Evolutionary conservation across 2,113 vertebrate species (phyloP).

Genomic region (Scortum barcoo): DNA sequence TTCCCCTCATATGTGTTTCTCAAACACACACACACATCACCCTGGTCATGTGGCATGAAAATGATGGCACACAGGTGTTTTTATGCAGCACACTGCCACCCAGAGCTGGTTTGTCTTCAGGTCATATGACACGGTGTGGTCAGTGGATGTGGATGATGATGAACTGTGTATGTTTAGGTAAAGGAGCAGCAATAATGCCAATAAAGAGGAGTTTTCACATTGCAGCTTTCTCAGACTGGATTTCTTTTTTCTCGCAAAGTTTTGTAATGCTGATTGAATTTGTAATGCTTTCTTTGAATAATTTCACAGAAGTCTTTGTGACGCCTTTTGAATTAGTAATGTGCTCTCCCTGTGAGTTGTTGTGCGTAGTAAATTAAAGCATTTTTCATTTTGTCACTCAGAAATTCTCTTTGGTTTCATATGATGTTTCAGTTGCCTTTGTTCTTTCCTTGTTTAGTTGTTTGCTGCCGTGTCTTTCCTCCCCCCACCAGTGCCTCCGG

Average conservation of each 20-base stretch:
- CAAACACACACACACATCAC: neutral
- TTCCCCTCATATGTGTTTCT: neutral
- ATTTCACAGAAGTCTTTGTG: conserved; percentile 40
- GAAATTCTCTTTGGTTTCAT: conserved; percentile 47
- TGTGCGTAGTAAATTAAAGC: conserved; percentile 32
- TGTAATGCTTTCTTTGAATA: conserved; percentile 37
- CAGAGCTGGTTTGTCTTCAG: neutral
- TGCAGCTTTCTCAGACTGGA: neutral
- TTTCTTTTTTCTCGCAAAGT: conserved; percentile 12
- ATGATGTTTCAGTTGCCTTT: conserved; percentile 16
- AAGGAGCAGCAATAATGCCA: neutral
- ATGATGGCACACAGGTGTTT: neutral
- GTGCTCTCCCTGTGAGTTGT: conserved; percentile 13
- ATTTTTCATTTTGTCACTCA: conserved; percentile 21
- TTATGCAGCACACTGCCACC: neutral
- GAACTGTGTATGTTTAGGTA: neutral
- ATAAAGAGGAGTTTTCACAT: neutral
- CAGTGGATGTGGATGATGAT: neutral
- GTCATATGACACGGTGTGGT: neutral
- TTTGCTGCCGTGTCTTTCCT: neutral
- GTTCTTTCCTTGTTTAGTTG: conserved; percentile 13
- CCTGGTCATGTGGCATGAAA: neutral
- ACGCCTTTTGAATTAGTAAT: conserved; percentile 42
- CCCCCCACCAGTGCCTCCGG: neutral
- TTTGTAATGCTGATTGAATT: conserved; percentile 43